Evolutionary conservation across 2,888 invertebrate genomes (phyloP).

Genomic region (Rhamphomyia laevipes): DNA sequence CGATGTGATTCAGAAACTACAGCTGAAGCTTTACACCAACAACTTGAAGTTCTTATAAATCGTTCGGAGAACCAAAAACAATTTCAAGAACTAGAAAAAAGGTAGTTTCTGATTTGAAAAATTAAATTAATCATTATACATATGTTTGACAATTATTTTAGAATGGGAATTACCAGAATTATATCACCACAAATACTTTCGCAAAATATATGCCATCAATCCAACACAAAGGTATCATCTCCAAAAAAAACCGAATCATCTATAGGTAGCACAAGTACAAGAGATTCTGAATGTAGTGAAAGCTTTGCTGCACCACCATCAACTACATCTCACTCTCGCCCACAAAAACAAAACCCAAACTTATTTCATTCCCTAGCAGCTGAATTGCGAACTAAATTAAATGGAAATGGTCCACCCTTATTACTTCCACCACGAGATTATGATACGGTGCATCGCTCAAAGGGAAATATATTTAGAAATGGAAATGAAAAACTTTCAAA

Average conservation of each 20-base stretch:
- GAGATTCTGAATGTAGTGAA: constrained; percentile 59
- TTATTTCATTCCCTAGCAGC: constrained; percentile 86
- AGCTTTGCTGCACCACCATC: constrained; percentile 21
- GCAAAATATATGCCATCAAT: too few species aligned
- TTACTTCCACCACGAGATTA: constrained; percentile 88
- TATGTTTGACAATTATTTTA: too few species aligned
- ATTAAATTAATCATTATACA: not conserved
- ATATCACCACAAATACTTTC: too few species aligned
- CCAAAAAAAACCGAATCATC: constrained; percentile 54
- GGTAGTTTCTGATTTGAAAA: constrained; percentile 26
- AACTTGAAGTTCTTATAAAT: constrained; percentile 70
- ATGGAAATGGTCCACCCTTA: constrained; percentile 56
- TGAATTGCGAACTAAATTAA: constrained; percentile 69
- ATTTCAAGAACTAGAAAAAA: constrained; percentile 63
- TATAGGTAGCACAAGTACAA: constrained; percentile 55
- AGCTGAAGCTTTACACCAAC: constrained; percentile 73
- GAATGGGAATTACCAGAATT: too few species aligned
- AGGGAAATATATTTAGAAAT: constrained; percentile 43
- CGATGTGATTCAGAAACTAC: constrained; percentile 91
- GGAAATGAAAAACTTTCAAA: too few species aligned
- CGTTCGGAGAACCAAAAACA: constrained; percentile 78
- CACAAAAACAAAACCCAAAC: constrained; percentile 51
- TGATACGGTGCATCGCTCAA: constrained; percentile 69
- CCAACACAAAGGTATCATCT: constrained; percentile 17
- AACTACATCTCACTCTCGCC: constrained; percentile 18